These are phyloP conservation scores for Gerosis bhagava DNA, from an alignment of 2,888 invertebrate genomes.

Conservation along the genomic window DNA sequence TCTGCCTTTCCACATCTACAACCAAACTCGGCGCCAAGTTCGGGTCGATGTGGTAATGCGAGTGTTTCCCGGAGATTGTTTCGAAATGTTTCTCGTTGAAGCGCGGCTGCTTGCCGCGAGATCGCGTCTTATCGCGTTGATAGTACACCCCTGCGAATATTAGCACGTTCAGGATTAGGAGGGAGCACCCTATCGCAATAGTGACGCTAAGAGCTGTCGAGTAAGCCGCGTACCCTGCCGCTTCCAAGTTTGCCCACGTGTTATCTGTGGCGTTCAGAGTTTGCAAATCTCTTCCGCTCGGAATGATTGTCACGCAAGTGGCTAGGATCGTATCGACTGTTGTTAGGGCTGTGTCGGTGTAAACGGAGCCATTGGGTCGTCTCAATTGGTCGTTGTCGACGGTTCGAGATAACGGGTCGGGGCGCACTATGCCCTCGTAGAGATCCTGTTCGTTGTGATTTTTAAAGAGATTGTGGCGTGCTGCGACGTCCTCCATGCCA, in stretches of 20 bases:
- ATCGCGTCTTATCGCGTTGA: slow-evolving; percentile 88
- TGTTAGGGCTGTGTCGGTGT: slow-evolving; percentile 84
- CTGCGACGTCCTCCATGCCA: slow-evolving; percentile 94
- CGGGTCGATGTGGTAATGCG: slow-evolving; percentile 90
- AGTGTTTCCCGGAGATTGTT: slow-evolving; percentile 89
- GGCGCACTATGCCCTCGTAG: slow-evolving; percentile 94
- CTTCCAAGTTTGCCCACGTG: slow-evolving; percentile 90
- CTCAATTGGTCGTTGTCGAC: slow-evolving; percentile 83
- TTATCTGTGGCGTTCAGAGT: slow-evolving; percentile 83
- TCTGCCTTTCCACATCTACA: slow-evolving; percentile 88
- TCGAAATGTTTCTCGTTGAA: slow-evolving; percentile 88
- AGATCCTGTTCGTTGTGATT: slow-evolving; percentile 94
- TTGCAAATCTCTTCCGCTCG: slow-evolving; percentile 75
- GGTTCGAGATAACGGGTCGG: slow-evolving; percentile 89
- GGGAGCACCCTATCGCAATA: slow-evolving; percentile 91
- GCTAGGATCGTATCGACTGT: slow-evolving; percentile 87
- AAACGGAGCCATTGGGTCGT: slow-evolving; percentile 71
- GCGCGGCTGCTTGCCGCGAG: slow-evolving; percentile 88
- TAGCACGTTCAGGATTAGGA: slow-evolving; percentile 90
- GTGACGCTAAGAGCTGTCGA: slow-evolving; percentile 90
- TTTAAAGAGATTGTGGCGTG: slow-evolving; percentile 93
- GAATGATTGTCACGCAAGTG: slow-evolving; percentile 86
- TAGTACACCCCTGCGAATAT: slow-evolving; percentile 94
- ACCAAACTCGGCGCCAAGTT: slow-evolving; percentile 91
- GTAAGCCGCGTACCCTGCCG: slow-evolving; percentile 89